These are phyloP conservation scores for Physella acuta DNA, from an alignment of 1,140 invertebrate genomes.

Conservation along the genomic window DNA sequence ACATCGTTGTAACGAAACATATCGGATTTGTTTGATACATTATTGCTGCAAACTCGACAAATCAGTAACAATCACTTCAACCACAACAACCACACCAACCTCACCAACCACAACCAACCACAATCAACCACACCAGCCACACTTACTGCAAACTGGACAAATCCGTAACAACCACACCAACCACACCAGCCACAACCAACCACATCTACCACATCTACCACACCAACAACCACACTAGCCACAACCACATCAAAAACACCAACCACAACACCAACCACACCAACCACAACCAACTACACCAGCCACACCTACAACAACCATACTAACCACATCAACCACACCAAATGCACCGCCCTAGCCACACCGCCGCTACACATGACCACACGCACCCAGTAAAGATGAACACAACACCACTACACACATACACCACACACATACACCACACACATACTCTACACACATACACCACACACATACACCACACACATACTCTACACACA, in stretches of 20 bases:
- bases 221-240: neutral
- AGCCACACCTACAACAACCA: neutral
- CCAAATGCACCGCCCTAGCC: neutral
- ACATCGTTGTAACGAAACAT: no score
- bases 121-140: neutral
- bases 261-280: neutral
- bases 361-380: no score
- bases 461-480: no score
- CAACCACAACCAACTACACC: neutral
- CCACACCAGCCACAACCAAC: neutral
- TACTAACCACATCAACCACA: neutral
- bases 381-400: no score
- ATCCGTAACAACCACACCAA: neutral
- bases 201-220: neutral
- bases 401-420: no score
- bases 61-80: neutral
- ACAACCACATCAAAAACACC: neutral
- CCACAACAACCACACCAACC: neutral
- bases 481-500: no score
- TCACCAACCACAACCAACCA: neutral
- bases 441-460: no score
- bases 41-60: no score
- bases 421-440: no score
- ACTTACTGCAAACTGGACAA: neutral
- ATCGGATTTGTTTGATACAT: no score